Conservation (phyloP, 2,797 vertebrate species). For the Galagoides demidoff region DNA sequence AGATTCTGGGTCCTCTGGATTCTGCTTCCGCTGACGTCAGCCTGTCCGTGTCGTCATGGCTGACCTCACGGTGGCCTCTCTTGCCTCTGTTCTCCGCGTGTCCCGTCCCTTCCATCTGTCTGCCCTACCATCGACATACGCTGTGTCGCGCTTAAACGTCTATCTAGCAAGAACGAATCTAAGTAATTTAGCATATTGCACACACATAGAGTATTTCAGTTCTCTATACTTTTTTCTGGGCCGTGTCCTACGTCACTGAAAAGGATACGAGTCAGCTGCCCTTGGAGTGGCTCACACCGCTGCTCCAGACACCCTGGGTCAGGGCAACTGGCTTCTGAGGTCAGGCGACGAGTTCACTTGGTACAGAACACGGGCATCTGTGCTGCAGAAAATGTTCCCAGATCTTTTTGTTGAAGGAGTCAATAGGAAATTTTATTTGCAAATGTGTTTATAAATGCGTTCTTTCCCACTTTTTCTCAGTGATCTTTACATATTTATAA, state of each 20-base stretch:
- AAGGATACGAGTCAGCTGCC: neutral
- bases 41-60: neutral
- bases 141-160: neutral
- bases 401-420: neutral
- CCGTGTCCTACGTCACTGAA: neutral
- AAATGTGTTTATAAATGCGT: slow-evolving; percentile 33
- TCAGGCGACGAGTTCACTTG: neutral
- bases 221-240: neutral
- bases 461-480: neutral
- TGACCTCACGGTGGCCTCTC: neutral
- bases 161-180: neutral
- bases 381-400: neutral
- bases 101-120: neutral
- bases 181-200: neutral
- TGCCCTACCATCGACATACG: neutral
- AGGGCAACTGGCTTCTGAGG: neutral
- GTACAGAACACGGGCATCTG: neutral
- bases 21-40: neutral
- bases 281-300: neutral
- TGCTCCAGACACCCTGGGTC: neutral
- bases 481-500: slow-evolving; percentile 25
- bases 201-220: neutral
- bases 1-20: neutral
- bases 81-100: neutral
- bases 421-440: neutral